Evolutionary conservation across 2,113 vertebrate genomes (phyloP), one percentile per base, ranked within the genome.

Genomic region (Hyla sarda): DNA sequence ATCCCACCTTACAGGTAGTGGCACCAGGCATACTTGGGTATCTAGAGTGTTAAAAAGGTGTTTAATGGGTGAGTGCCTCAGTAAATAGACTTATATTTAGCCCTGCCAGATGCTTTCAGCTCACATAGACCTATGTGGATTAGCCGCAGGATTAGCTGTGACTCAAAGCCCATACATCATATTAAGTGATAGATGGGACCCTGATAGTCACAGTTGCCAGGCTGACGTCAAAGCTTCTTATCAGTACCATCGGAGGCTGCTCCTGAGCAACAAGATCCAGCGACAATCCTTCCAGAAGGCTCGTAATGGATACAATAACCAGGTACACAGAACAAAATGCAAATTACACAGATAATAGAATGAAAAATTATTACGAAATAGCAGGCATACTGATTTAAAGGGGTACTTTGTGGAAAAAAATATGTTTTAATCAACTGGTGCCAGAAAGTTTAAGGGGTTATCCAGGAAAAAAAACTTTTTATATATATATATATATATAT

Each of bases 211-310:
- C 48, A 71, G 6, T 80, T 17, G 21, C 65, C 67, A 4, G 50
- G 19, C 67, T 86, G 84, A 86, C 84, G 84, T 86, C 84, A 81
- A 73, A 62, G 34, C n/a, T 50, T 41, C 52, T 86, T 86, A 86
- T 86, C 84, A 47, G 52, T 32, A 13, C 50, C 37, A 21, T 72
- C 77, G 48, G 52, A 21, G n/a, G 34, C 54, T 58, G 37, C 19
- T 28, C 32, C 30, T 54, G 65, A 83, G 50, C 71, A 41, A 60
- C 58, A 58, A n/a, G 41, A 32, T 17, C 56, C 28, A 76, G 56
- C 9, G 13, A 48, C 72, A 84, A 48, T 25, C 17, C 23, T 16
- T 1, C 45, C 73, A 17, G 73, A 2, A 3, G 1, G 73, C 73
- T 25, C 1, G 11, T 47, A 74, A 25, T 8, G 9, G 73, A 76